phyloP scores from a whole-genome alignment of 2,113 vertebrate genomes.

The Oxygymnocypris stewartii region DNA sequence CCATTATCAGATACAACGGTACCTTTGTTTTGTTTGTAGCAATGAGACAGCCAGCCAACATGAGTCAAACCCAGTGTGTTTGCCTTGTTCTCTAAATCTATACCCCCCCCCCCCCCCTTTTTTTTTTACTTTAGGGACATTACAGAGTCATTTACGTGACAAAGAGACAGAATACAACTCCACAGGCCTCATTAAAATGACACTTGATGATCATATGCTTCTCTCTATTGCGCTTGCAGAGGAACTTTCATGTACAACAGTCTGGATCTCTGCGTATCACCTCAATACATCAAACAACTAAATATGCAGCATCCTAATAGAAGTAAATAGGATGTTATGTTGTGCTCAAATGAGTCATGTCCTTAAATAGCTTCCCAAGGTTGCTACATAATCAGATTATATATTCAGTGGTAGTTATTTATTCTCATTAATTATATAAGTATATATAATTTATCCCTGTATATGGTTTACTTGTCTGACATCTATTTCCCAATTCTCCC shows the following conservation, averaged over 20 bases:
- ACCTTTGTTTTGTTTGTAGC: constrained; percentile 19
- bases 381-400: not conserved
- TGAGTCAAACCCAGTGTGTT: not conserved
- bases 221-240: not conserved
- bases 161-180: not conserved
- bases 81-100: not conserved
- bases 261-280: not conserved
- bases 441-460: not conserved
- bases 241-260: not conserved
- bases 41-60: not conserved
- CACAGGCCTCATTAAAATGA: constrained; percentile 8
- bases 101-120: not conserved
- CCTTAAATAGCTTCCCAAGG: not conserved
- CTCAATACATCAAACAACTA: constrained; percentile 1
- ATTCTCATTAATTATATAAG: constrained; percentile 20
- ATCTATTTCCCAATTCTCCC: not conserved
- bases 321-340: constrained; percentile 9
- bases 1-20: constrained; percentile 5
- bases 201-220: constrained; percentile 5
- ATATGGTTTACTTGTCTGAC: not conserved
- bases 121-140: not conserved
- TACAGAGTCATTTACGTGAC: not conserved
- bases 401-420: constrained; percentile 19
- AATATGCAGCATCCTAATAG: not conserved
- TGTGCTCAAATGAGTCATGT: constrained; percentile 1